Percentiles rank a stretch among this genome's conserved stretches.
Evolutionary conservation across 2,888 invertebrate genomes (phyloP).

Genomic region (Drosophila birchii): DNA sequence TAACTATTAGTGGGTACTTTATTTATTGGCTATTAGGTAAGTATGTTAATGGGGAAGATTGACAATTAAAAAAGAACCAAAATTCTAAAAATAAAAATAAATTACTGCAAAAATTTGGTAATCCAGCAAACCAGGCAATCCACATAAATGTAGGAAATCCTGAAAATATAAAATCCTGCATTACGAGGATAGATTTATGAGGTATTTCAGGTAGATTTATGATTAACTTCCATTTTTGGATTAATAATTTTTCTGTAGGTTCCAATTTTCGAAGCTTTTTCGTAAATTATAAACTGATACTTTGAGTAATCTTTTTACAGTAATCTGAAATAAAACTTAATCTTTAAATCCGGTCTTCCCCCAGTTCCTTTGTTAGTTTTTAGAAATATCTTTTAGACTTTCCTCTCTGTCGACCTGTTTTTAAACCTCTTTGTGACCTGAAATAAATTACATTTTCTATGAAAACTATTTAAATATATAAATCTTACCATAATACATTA

Average conservation of each 20-base stretch:
- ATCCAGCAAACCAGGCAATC: neutral
- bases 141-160: no score
- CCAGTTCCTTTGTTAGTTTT: neutral
- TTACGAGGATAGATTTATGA: neutral
- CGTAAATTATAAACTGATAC: neutral
- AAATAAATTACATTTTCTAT: neutral
- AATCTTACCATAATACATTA: neutral
- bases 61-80: neutral
- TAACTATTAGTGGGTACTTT: constrained; percentile 8
- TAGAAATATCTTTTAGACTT: neutral
- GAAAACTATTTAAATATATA: neutral
- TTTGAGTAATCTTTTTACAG: neutral
- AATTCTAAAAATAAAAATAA: neutral
- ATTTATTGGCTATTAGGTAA: constrained; percentile 18
- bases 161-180: neutral
- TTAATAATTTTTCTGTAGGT: neutral
- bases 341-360: neutral
- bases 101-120: neutral
- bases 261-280: neutral
- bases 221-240: neutral
- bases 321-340: neutral
- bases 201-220: neutral
- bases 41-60: constrained; percentile 2
- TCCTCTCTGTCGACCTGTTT: neutral
- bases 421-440: neutral